Evolutionary conservation across 2,888 invertebrate genomes (phyloP), one percentile per base, ranked within the genome.

Genomic region (Oxytorus armatus): DNA sequence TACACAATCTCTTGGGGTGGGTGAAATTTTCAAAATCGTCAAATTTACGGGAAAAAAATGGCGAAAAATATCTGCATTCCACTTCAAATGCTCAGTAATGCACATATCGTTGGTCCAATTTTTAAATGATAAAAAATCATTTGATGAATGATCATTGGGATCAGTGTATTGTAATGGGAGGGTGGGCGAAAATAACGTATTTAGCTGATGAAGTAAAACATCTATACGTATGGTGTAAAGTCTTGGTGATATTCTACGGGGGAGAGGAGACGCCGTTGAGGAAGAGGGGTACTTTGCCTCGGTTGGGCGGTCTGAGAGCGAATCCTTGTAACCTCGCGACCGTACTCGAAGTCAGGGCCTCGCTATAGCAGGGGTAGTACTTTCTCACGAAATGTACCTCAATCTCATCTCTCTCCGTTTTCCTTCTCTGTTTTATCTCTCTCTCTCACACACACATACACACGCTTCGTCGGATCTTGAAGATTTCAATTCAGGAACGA

Each of bases 261-360:
- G 29, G 42, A 44, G 18, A 57, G 16, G 18, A 11, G 10, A 4
- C 8, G 47, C 21, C 18, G n/a, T 23, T 23, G 10, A 44, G 25
- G n/a, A 11, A 25, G 16, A 47, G 49, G 51, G 39, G 74, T 11
- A 79, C 74, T 75, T 57, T 16, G 14, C 63, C 5, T 69, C 25
- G 66, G 53, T 65, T 25, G 79, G 69, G 57, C 69, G 33, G 33
- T 74, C 79, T 75, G 57, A 79, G 79, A 79, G 79, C 29, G 74
- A 79, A 74, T 79, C 74, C 74, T 79, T 79, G 79, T 79, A 79
- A 69, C 74, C 69, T 63, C 68, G 69, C 23, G 68, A 74, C 69
- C 74, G 74, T 74, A 79, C 79, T 79, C 63, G 74, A 77, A 55
- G 68, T 69, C 79, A 39, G 55, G 39, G 49, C 18, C 61, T 49